Evolutionary conservation across 1,140 invertebrate genomes (phyloP), one percentile per base, ranked within the genome.

Genomic region (Bombus difficillimus): DNA sequence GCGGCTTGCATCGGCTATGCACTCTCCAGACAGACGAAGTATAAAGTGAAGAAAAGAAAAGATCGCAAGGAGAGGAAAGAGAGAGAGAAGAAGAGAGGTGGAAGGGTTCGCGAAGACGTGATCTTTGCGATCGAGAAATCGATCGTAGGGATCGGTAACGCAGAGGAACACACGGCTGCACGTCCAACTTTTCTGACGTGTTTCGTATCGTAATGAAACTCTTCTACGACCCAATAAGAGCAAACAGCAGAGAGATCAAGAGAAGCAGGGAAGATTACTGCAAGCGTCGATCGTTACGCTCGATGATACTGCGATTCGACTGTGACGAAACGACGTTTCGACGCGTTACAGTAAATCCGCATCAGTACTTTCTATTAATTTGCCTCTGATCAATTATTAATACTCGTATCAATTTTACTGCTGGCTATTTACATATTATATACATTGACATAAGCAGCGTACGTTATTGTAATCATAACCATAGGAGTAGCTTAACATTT

Each of bases 201-300:
- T 86, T 83, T 86, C 81, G 80, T 83, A 86, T 71, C 73, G 64
- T 86, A 83, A 86, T 83, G 85, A 83, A 83, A 86, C 81, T 77
- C 71, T 85, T 72, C 53, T 32, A 62, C 32, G 34, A 12, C 12
- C 57, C 43, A 66, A 84, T 71, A 66, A 69, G 75, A 78, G n/a
- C 66, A 68, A 53, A 75, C 22, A 22, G 28, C 18, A 39, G 12
- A 71, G 13, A 22, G 13, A 66, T 28, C 8, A 71, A n/a, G 47
- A 39, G 10, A 10, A n/a, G 53, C 10, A 10, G 32, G 15, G 2
- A 34, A 47, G 59, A 69, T 77, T 64, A 73, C 73, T 77, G 59
- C 37, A 32, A 83, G 62, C 82, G 53, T 78, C 73, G 83, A 73
- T 85, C 78, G 78, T 85, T 85, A 81, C 53, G 77, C 28, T 71